These are phyloP conservation scores for Mus caroli DNA, from an alignment of 2,797 vertebrate genomes.

Conservation along the genomic window DNA sequence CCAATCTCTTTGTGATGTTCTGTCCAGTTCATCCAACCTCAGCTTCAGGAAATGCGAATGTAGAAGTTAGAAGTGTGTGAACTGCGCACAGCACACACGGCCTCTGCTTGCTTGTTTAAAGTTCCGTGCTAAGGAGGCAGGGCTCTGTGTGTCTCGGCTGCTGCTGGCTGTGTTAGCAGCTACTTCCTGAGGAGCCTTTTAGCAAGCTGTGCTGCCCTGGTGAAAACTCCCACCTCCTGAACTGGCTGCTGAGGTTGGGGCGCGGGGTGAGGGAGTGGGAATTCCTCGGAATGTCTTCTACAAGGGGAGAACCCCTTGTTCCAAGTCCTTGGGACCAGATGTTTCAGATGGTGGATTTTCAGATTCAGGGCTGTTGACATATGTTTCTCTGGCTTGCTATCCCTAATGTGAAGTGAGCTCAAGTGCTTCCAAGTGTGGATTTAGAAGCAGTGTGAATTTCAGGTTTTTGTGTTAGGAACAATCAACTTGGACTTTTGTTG, in stretches of 20 bases:
- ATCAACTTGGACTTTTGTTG: background rate
- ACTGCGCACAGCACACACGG: background rate
- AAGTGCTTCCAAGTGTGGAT: background rate
- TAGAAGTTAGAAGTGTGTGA: background rate
- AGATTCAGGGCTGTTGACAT: background rate
- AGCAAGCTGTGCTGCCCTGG: background rate
- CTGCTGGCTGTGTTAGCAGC: constrained; percentile 53
- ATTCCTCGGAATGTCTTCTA: constrained; percentile 41
- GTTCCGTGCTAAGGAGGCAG: constrained; percentile 39
- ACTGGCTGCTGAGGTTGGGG: constrained; percentile 48
- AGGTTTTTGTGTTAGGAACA: background rate
- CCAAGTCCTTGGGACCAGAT: background rate
- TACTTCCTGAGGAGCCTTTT: constrained; percentile 28
- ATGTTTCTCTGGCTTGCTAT: background rate
- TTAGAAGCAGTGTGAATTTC: background rate
- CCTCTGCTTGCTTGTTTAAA: constrained; percentile 59
- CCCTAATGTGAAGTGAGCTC: background rate
- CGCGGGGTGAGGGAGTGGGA: background rate
- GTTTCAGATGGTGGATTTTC: background rate
- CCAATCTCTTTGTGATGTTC: constrained; percentile 61
- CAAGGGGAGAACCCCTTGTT: background rate
- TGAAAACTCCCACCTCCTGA: constrained; percentile 5
- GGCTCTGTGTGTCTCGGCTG: constrained; percentile 7
- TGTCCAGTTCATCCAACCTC: constrained; percentile 50
- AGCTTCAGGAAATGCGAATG: constrained; percentile 57